Base-by-base conservation (phyloP, 2,888 invertebrate genomes). In the Chironomus tentans region DNA sequence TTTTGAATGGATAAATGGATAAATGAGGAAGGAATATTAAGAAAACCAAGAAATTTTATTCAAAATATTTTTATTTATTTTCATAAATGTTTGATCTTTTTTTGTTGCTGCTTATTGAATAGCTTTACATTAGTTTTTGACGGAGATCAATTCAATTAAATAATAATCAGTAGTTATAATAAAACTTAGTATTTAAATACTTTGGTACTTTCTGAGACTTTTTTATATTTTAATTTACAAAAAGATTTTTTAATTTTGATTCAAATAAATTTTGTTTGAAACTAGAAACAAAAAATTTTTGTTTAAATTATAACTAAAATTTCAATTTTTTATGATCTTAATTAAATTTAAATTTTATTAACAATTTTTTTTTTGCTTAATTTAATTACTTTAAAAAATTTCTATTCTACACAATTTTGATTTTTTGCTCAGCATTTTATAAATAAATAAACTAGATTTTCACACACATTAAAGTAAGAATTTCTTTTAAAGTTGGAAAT, bases 21-120 rank as follows among this genome's bases (percentile, higher is more conserved):
- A 10, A 10, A 38, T 38, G 38, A 38, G 10, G 38, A 38, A 38
- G 7, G 38, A 38, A 38, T 38, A 38, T 2, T 2, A 2, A n/a
- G n/a, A n/a, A 38, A 38, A 38, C 7, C 10, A 38, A 1, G 28
- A 46, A 68, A 5, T 46, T 68, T 68, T 46, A 38, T 68, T 38
- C 68, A 68, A 68, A 68, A 46, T 68, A 38, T 68, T 68, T 38
- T 68, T 65, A 12, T 21, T 65, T 24, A 65, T 65, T 38, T 65
- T 24, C 65, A 38, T 38, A 38, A 65, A 22, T 21, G 38, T 68
- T 38, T 68, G n/a, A 10, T 10, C 10, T 24, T 65, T 65, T 24
- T 65, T 65, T 62, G 38, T 18, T 21, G 62, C 3, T 4, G 5
- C 15, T 50, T 50, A 50, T 10, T 38, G 10, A 38, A 38, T 38